Base-by-base conservation (phyloP, 2,113 vertebrate species). In the Mugil cephalus region DNA sequence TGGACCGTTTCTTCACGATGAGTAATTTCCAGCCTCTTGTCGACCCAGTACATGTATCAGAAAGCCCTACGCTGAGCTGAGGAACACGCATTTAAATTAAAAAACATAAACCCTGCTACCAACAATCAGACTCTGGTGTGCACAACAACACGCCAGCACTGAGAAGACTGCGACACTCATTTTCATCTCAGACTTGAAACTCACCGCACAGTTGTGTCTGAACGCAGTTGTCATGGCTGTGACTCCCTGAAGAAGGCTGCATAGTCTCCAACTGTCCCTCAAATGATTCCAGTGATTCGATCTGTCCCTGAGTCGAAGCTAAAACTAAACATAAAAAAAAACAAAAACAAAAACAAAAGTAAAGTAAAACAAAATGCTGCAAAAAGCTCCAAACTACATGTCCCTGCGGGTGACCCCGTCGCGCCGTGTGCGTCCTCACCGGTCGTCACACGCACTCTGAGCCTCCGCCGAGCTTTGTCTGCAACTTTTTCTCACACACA, bases 191-290 rank as follows among this genome's bases (percentile, higher is more conserved):
- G n/a, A n/a, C n/a, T n/a, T n/a, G n/a, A n/a, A n/a, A n/a, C n/a
- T 90, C 88, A 91, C 91, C 88, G 0, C 91, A 91, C 5, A 84
- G 65, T 36, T 85, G 89, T 1, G 85, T 87, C 72, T 81, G 88
- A 10, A 88, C 75, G 62, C 90, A 91, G 60, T 63, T 48, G 19
- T 88, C 86, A 60, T 88, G 90, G 79, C 35, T 59, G 86, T 84
- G 86, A 12, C 24, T 74, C 39, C 89, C 74, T 9, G 85, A 40
- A 0, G 80, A 18, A 13, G 90, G 90, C 72, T 91, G 90, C 91
- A 92, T 92, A 8, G 19, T 79, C 42, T 68, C 50, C 19, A 18
- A 34, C 40, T 48, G 24, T 15, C 35, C 54, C 6, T 15, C 3
- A 9, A 14, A 43, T 24, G 61, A 56, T 11, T 82, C 83, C 85